Base-by-base conservation (phyloP, 2,888 invertebrate genomes). In the Eupithecia insigniata region DNA sequence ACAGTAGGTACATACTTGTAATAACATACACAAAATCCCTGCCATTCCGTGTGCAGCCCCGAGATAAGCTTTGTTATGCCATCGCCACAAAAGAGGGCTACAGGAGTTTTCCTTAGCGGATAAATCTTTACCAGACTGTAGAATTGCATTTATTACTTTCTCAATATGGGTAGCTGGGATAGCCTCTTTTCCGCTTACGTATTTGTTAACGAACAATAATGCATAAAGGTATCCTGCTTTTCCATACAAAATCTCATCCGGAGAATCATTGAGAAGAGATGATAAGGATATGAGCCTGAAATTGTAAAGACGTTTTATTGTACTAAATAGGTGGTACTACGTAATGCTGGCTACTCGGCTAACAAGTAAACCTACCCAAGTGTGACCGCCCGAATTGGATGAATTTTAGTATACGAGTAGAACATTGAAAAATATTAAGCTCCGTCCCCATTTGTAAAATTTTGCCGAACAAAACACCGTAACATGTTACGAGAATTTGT, bases 21-120 rank as follows among this genome's bases (percentile, higher is more conserved):
- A 90, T n/a, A 99, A 89, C 75, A 97, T 92, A 85, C 97, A 97
- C 28, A 98, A 89, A 83, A 99, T 98, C 8, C 98, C 98, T 75
- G 96, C 96, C 78, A 97, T 90, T 28, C 98, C 98, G 94, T 99
- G 98, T 65, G 98, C 98, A 60, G 97, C 98, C 26, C 99, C 98
- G 67, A 98, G 91, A 86, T 99, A 99, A 84, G 96, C 95, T 85
- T 96, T 97, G 55, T 96, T 96, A 90, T 98, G 98, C 98, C 98
- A 99, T 82, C 96, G 95, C 92, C 96, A 99, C 95, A 97, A 96
- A 58, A 98, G 91, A 1, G 98, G 97, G 77, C 95, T 94, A 60
- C 94, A 90, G 65, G 92, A 92, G 76, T 93, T 94, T 79, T 94
- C 91, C 75, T 92, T 87, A 61, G 87, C 82, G 2, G 97, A 92